Percentiles rank a stretch among this genome's conserved stretches.
phyloP scores from a whole-genome alignment of 2,797 vertebrate genomes.

The Onychomys torridus region DNA sequence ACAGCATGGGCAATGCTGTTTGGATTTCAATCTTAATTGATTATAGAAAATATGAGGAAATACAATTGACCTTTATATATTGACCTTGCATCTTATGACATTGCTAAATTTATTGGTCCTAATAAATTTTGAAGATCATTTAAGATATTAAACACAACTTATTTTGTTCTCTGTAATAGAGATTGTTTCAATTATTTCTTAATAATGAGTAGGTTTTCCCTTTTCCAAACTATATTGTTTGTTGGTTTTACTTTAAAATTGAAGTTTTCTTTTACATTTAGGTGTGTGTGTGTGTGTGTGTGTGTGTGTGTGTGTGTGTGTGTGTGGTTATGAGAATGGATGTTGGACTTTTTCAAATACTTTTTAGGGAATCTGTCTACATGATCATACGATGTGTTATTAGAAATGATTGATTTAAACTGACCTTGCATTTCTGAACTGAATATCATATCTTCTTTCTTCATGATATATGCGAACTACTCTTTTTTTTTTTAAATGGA shows the following conservation, averaged over 20 bases:
- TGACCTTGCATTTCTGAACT: background rate
- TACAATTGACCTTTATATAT: background rate
- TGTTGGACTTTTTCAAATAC: background rate
- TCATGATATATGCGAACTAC: background rate
- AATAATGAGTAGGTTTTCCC: background rate
- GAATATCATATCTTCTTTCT: background rate
- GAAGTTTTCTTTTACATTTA: background rate
- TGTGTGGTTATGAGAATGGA: background rate
- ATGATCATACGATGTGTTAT: background rate
- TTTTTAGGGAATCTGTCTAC: background rate
- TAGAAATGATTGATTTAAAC: constrained; percentile 7
- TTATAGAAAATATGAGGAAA: constrained; percentile 46
- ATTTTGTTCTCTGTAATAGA: background rate
- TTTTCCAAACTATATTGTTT: background rate
- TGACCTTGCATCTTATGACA: background rate
- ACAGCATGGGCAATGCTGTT: background rate
- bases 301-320: background rate
- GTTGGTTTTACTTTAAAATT: constrained; percentile 4
- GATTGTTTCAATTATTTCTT: background rate
- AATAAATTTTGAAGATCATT: background rate
- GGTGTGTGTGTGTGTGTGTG: background rate
- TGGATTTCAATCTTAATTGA: background rate
- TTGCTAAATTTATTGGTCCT: constrained; percentile 15
- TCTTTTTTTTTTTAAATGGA: background rate
- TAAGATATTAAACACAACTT: background rate